These are phyloP conservation scores for Alentia gelatinosa DNA, from an alignment of 2,888 invertebrate genomes.

Conservation along the genomic window DNA sequence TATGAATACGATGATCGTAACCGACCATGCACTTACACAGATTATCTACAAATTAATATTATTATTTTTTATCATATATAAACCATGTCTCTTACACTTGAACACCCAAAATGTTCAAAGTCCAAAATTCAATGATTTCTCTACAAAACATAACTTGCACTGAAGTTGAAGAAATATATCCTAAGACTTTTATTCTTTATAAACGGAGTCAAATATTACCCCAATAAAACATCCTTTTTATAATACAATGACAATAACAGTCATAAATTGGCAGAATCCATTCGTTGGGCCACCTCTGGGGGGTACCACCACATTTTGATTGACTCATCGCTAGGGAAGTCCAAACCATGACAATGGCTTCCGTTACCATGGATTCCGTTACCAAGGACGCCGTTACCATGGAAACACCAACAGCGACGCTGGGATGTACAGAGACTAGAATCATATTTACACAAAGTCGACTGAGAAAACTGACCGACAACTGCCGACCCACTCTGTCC, in stretches of 20 bases:
- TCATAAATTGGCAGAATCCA: not conserved
- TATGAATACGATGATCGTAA: not conserved
- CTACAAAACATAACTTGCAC: no score
- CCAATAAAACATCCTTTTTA: no score
- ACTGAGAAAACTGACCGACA: not conserved
- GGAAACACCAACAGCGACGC: slow-evolving; percentile 26
- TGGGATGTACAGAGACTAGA: not conserved
- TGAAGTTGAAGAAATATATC: no score
- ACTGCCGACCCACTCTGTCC: no score
- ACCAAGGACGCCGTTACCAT: not conserved
- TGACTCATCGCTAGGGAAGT: not conserved
- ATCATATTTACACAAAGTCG: slow-evolving; percentile 20
- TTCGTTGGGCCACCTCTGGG: not conserved
- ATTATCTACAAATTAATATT: not conserved
- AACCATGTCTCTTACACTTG: not conserved
- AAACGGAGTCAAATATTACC: no score
- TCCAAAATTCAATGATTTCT: no score
- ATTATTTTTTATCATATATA: no score
- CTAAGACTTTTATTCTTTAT: no score
- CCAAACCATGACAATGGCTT: not conserved
- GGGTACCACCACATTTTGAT: not conserved
- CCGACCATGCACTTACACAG: no score
- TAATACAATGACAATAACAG: not conserved
- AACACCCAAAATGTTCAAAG: not conserved
- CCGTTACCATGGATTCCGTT: no score